These are phyloP conservation scores for Gnathonemus longibarbis DNA, from an alignment of 2,113 vertebrate genomes.

Conservation along the genomic window DNA sequence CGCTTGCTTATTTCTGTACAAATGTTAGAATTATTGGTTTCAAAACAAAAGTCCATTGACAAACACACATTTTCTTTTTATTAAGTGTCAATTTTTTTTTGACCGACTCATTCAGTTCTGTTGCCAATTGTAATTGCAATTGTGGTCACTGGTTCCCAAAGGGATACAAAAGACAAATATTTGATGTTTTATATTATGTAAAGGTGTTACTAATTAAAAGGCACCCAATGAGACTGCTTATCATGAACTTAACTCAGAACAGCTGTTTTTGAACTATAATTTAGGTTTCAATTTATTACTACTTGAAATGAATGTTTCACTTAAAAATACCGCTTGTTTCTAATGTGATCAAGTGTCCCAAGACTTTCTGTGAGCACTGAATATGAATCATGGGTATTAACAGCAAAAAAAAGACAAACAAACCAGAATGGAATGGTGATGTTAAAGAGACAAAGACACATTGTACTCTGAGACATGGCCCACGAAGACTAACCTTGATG, in stretches of 20 bases:
- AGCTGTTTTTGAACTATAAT: neutral
- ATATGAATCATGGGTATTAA: neutral
- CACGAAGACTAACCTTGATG: slow-evolving; percentile 73
- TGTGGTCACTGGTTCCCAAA: neutral
- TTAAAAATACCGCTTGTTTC: neutral
- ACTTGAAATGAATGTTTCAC: neutral
- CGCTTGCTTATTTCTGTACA: neutral
- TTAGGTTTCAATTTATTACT: neutral
- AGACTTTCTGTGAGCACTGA: neutral
- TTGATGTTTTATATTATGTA: too few relatives aligned
- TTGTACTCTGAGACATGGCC: neutral
- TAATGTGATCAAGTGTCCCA: neutral
- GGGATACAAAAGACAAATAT: neutral
- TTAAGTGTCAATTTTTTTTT: neutral
- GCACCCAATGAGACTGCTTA: too few relatives aligned
- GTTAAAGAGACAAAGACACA: neutral
- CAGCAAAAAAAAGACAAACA: neutral
- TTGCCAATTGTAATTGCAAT: neutral
- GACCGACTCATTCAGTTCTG: neutral
- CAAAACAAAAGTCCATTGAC: neutral
- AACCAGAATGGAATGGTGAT: neutral
- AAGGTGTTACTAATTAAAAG: too few relatives aligned
- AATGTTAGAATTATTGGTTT: neutral
- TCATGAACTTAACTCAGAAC: neutral
- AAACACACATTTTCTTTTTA: neutral